phyloP scores from a whole-genome alignment of 2,888 invertebrate species.

The Epicampocera succincta region DNA sequence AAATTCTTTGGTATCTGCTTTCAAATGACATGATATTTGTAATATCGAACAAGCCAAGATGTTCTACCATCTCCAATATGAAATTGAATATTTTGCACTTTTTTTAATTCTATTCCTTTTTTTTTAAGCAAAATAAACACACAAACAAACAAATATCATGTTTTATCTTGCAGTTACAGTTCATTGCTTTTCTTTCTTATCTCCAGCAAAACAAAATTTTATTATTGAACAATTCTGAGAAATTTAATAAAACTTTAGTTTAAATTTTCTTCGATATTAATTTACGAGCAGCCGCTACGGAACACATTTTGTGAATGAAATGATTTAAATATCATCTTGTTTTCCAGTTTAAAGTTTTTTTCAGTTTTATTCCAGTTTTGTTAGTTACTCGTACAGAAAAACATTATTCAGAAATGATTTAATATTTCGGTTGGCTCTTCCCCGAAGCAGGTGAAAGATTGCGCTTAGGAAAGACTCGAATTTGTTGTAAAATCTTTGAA shows the following conservation, averaged over 20 bases:
- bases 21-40: neutral
- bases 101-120: neutral
- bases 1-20: neutral
- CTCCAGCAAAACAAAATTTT: neutral
- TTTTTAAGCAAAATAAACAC: neutral
- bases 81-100: neutral
- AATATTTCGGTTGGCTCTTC: too few species aligned
- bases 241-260: neutral
- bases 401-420: too few species aligned
- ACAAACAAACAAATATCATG: neutral
- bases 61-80: neutral
- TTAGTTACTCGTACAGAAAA: too few species aligned
- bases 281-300: too few species aligned
- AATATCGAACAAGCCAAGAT: neutral
- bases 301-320: too few species aligned
- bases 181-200: conserved; percentile 20
- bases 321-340: too few species aligned
- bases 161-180: neutral
- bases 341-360: too few species aligned
- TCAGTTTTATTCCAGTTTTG: too few species aligned
- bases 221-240: neutral
- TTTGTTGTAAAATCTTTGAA: too few species aligned
- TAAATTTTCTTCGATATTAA: too few species aligned
- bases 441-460: too few species aligned
- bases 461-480: too few species aligned